Evolutionary conservation across 2,888 invertebrate genomes (phyloP).

Genomic region (Drosophila barbarae): DNA sequence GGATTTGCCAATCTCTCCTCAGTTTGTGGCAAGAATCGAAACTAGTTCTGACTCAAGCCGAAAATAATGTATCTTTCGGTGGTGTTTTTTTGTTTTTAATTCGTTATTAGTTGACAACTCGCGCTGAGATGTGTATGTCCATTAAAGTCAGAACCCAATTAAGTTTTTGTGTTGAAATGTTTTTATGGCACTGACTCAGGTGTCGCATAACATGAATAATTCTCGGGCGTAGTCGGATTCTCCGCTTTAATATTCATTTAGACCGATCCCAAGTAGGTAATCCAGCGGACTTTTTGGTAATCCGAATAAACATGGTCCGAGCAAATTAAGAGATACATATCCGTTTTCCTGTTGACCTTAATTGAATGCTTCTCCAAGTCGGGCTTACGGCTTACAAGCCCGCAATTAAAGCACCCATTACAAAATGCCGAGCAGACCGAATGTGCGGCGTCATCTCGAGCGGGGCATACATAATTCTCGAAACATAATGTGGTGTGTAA

Average conservation of each 20-base stretch:
- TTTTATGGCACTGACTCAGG: conserved; percentile 60
- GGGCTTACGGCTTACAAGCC: conserved; percentile 28
- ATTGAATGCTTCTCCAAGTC: conserved; percentile 25
- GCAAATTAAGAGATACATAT: conserved; percentile 30
- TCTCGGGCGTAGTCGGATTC: conserved; percentile 49
- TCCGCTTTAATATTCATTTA: conserved; percentile 24
- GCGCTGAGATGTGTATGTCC: conserved; percentile 50
- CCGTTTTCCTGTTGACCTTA: conserved; percentile 44
- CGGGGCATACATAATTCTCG: conserved; percentile 59
- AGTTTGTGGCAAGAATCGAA: conserved; percentile 34
- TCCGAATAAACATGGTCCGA: conserved; percentile 10
- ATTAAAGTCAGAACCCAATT: conserved; percentile 65
- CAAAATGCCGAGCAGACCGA: conserved; percentile 36
- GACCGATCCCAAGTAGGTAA: conserved; percentile 49
- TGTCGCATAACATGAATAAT: conserved; percentile 64
- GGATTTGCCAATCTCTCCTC: conserved; percentile 43
- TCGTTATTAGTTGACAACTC: conserved; percentile 33
- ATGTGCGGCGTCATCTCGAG: conserved; percentile 55
- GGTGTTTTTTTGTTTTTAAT: conserved; percentile 35
- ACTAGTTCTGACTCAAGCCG: conserved; percentile 29
- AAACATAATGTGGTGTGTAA: conserved; percentile 32
- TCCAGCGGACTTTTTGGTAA: conserved; percentile 5
- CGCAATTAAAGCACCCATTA: conserved; percentile 36
- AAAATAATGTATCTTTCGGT: conserved; percentile 10
- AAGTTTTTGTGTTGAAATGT: conserved; percentile 42